phyloP scores from a whole-genome alignment of 1,140 invertebrate genomes.

The Tribolium madens region DNA sequence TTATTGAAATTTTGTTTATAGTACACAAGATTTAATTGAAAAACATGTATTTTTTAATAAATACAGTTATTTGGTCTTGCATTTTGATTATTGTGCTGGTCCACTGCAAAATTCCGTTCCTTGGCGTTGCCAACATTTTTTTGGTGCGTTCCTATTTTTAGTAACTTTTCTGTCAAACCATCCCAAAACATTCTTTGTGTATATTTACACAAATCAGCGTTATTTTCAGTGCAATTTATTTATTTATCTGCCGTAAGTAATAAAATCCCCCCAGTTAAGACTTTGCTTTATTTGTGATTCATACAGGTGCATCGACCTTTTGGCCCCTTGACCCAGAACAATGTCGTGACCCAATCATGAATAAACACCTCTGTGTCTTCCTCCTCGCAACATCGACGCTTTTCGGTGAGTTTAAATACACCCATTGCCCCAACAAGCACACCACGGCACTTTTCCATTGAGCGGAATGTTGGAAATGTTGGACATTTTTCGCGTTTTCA shows the following conservation, averaged over 20 bases:
- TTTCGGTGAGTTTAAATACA: conserved; percentile 69
- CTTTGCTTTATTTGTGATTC: not conserved
- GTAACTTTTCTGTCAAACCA: conserved; percentile 27
- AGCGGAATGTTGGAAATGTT: conserved; percentile 67
- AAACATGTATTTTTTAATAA: not conserved
- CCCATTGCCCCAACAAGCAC: conserved; percentile 89
- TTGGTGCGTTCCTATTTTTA: conserved; percentile 10
- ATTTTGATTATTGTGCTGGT: not conserved
- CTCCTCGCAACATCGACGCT: not conserved
- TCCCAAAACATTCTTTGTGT: conserved; percentile 9
- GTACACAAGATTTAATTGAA: no score
- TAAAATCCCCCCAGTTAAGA: not conserved
- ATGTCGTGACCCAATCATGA: conserved; percentile 27
- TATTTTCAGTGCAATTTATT: not conserved
- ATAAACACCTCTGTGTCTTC: not conserved
- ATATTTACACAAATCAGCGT: conserved; percentile 2
- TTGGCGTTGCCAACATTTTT: conserved; percentile 8
- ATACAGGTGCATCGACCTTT: conserved; percentile 12
- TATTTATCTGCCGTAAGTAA: not conserved
- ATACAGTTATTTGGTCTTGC: not conserved
- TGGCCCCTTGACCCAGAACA: conserved; percentile 34
- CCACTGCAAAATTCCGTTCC: not conserved
- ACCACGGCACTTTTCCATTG: conserved; percentile 85
- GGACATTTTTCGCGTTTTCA: conserved; percentile 70
- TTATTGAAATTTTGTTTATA: no score